Evolutionary conservation across 2,797 vertebrate genomes (phyloP), one percentile per base, ranked within the genome.

Genomic region (Pachyuromys duprasi): DNA sequence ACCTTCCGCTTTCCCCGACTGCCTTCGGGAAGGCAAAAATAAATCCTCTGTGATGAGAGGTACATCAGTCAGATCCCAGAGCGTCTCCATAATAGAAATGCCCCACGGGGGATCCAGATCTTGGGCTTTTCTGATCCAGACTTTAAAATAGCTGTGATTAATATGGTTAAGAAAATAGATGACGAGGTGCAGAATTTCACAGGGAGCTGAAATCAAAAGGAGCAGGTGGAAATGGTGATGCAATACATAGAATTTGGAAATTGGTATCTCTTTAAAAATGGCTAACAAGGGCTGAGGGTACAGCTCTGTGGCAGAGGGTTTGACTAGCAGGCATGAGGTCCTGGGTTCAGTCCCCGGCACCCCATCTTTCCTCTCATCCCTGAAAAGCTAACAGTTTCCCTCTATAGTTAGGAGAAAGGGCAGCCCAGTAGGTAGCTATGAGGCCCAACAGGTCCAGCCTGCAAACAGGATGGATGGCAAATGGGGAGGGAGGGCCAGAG

Each of bases 21-120:
- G 89, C 86, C 89, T 97, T 95, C 90, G 42, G 17, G 95, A 95
- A 81, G 96, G 83, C 93, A 86, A 86, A 84, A 90, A 86, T 95
- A 92, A 95, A 93, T 91, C 86, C 89, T 94, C 91, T 79, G 8
- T 60, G 91, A 93, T 87, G 83, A 93, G 79, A 92, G 79, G 57
- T 20, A 72, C 91, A 87, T 89, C 79, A 31, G 83, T 49, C 83
- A 93, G 96, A 86, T 91, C 83, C 95, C 67, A 86, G 81, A 60
- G 20, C 33, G 82, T 91, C 87, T 95, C 95, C 76, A 26, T 74
- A 89, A 86, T 45, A 94, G 91, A 96, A 93, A 80, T 63, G 65
- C 53, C 69, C 80, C 81, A 55, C 26, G 26, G 91, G 91, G 91
- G 91, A 95, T 79, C 92, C 91, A 87, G 86, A 67, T 24, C 84